Base-by-base conservation (phyloP, 2,888 invertebrate genomes). In the Hyposoter didymator region DNA sequence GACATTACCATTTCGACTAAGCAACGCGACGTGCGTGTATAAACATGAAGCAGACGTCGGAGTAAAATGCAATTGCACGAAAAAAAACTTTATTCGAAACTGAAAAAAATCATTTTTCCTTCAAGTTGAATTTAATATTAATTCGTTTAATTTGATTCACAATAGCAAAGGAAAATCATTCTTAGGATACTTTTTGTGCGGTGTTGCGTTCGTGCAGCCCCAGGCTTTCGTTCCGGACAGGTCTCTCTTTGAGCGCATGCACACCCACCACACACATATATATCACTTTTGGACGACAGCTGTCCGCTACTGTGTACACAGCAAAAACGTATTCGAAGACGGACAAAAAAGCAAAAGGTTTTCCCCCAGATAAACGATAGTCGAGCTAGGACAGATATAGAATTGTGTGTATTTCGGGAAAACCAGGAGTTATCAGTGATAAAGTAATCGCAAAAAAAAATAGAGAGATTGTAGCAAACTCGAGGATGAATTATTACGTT, bases 281-380 rank as follows among this genome's bases (percentile, higher is more conserved):
- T 45, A 10, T 35, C 47, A 47, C 17, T 28, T 28, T 55, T 28
- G 45, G 64, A 35, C 62, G 75, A 75, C 75, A 75, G 75, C 75
- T 75, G 75, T 75, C 62, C 47, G 47, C 75, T 64, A 47, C 75
- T 47, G 47, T 32, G 19, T 32, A 28, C 62, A 64, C 43, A 47
- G 45, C 45, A 19, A 75, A 75, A 64, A 74, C 62, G 45, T 74
- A 62, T 75, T n/a, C 4, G 17, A 47, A 45, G 28, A 22, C 43
- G 28, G 2, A 43, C 32, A 32, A 72, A 73, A 59, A 73, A 73
- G 4, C 22, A 22, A 8, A 74, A 43, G 47, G 45, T 74, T 74
- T 74, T 74, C 32, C 64, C 47, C 35, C 10, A 14, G 47, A 62
- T 62, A 75, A 75, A 62, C 75, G 75, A 47, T n/a, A 64, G 59